Conservation (phyloP, 2,797 vertebrate species). For the Chromobotia macracanthus region DNA sequence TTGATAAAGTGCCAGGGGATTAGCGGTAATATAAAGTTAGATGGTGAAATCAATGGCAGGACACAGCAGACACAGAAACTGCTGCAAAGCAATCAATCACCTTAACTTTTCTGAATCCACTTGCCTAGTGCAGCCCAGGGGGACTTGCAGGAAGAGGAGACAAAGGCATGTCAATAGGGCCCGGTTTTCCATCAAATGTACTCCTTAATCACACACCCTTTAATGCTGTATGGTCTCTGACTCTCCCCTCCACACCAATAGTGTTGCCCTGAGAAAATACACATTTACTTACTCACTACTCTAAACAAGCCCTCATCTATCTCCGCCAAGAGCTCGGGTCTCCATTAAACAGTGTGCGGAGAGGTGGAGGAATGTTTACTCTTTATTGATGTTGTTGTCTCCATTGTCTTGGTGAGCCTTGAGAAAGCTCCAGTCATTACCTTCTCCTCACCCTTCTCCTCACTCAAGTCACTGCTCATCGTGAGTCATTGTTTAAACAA, state of each 20-base stretch:
- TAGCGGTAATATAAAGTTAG: constrained; percentile 72
- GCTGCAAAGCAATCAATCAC: constrained; percentile 78
- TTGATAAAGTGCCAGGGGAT: constrained; percentile 67
- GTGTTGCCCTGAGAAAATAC: constrained; percentile 71
- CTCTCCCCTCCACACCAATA: constrained; percentile 72
- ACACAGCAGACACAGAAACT: constrained; percentile 68
- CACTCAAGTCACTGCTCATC: constrained; percentile 67
- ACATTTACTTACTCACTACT: constrained; percentile 74
- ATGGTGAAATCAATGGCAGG: constrained; percentile 71
- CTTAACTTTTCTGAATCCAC: constrained; percentile 75
- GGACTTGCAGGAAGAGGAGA: constrained; percentile 65
- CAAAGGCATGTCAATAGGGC: constrained; percentile 78
- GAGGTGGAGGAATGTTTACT: constrained; percentile 70
- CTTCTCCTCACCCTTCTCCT: constrained; percentile 58
- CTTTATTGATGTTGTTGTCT: constrained; percentile 75
- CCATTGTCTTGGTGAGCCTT: constrained; percentile 70
- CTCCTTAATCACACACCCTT: constrained; percentile 78
- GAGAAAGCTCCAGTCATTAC: constrained; percentile 72
- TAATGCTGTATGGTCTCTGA: constrained; percentile 71
- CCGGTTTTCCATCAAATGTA: constrained; percentile 78
- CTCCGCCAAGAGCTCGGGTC: constrained; percentile 75
- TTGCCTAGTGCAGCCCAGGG: constrained; percentile 38
- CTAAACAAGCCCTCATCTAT: constrained; percentile 71
- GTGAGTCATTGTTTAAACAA: constrained; percentile 67
- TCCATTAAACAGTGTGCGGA: constrained; percentile 75